Evolutionary conservation across 1,140 invertebrate genomes (phyloP), one percentile per base, ranked within the genome.

Genomic region (Polypedilum vanderplanki): DNA sequence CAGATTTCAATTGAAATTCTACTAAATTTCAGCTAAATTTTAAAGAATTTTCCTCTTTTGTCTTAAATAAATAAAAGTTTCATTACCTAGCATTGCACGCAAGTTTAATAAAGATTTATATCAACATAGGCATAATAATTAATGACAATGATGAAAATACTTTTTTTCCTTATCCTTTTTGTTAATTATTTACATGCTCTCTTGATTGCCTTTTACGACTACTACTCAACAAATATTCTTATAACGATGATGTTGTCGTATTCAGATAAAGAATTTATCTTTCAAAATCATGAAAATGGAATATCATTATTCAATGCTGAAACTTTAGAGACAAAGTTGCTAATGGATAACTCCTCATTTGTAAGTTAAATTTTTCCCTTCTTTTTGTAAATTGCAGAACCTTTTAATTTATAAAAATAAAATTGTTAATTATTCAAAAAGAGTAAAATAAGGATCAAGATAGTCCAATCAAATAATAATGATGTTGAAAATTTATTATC

Each of bases 341-440:
- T 70, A 70, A 70, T 70, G 65, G 65, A 70, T 70, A 70, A 70
- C 18, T 70, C 65, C 8, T 70, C 65, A 70, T 70, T 70, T 70
- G 65, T 70, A 70, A 70, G 65, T 70, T 18, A 22, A 20, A 70
- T 3, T 57, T 57, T 57, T 57, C n/a, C 15, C 15, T 57, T 15
- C 46, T 57, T 57, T 57, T 33, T 33, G 24, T 33, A 3, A 33
- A 3, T 33, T 33, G n/a, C n/a, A n/a, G 1, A 33, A 33, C 24
- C 24, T 33, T 33, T 33, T 33, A 33, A 33, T 33, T 33, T 33
- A 33, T 33, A 3, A 33, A 33, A 33, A 33, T 33, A 33, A 33
- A 33, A 33, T 33, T 33, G 24, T 33, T 33, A 33, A 33, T 33
- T 33, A 33, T 33, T 33, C 5, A 33, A 33, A 33, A 33, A 5